Conservation (phyloP, 2,113 vertebrate genomes). For the Peromyscus maniculatus region DNA sequence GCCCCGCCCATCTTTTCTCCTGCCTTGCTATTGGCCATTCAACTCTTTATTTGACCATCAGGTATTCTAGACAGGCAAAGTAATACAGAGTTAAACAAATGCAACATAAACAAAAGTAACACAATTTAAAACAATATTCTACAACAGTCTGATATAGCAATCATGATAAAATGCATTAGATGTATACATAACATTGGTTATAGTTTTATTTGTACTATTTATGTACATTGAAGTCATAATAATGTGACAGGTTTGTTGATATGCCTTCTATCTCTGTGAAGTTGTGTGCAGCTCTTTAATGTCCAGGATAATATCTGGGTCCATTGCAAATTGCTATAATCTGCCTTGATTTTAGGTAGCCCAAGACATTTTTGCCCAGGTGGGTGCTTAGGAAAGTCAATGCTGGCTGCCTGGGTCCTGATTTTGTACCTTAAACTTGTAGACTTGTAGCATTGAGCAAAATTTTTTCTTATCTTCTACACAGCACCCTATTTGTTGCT, state of each 20-base stretch:
- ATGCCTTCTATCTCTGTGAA: background rate
- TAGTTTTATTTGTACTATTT: slow-evolving; percentile 29
- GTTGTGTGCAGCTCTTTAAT: background rate
- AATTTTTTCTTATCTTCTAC: background rate
- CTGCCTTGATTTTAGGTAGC: background rate
- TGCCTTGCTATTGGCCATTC: too few relatives aligned
- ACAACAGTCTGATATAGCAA: background rate
- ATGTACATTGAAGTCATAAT: background rate
- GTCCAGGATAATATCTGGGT: background rate
- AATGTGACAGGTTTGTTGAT: background rate
- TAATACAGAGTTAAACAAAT: too few relatives aligned
- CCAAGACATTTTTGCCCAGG: background rate
- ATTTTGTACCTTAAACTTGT: background rate
- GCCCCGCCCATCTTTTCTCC: too few relatives aligned
- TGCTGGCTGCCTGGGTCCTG: background rate
- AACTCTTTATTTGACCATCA: too few relatives aligned
- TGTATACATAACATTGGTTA: background rate
- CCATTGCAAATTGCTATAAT: background rate
- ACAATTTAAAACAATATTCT: too few relatives aligned
- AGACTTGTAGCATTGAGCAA: background rate
- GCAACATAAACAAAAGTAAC: too few relatives aligned
- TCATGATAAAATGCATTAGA: background rate
- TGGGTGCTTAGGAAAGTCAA: background rate
- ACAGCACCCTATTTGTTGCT: background rate
- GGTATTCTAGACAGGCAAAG: too few relatives aligned